Base-by-base conservation (phyloP, 2,113 vertebrate genomes). In the Hippocampus zosterae region DNA sequence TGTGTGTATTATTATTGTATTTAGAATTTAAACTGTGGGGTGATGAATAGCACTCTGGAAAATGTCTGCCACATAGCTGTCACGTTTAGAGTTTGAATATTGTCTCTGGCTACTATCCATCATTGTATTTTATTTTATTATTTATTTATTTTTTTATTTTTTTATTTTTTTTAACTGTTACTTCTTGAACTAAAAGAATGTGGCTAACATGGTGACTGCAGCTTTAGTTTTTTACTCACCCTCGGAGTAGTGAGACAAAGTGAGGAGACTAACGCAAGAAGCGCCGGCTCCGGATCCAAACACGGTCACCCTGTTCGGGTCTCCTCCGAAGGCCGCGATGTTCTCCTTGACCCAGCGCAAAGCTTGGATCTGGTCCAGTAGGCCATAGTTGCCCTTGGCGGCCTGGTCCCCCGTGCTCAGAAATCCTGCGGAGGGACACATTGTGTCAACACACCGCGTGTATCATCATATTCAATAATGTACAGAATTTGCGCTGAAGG, bases 291-390 rank as follows among this genome's bases (percentile, higher is more conserved):
- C 97, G 0, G 97, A 99, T 62, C 97, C 96, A 70, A 99, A 99
- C 81, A 99, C 95, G 1, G 97, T 99, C 44, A 99, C 95, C 69
- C 96, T 90, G 85, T 92, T 92, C 11, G 96, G 95, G 76, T 99
- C 97, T 46, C 97, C 97, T 3, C 94, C 96, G 1, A 99, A 98
- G 21, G 94, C 93, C 21, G 92, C 95, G 5, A 96, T 95, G 61
- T 99, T 99, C 90, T 98, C 96, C 88, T 96, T 96, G 11, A 98
- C 94, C 97, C 97, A 99, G 15, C 97, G 92, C 67, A 99, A 87
- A 13, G 96, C 96, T 76, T 99, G 97, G 81, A 99, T 98, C 92
- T 99, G 96, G 72, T 99, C 97, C 81, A 98, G 90, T 59, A 99
- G 85, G 59, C 96, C 97, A 0, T 98, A 98, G 88, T 99, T 99